Evolutionary conservation across 2,113 vertebrate species (phyloP), one percentile per base, ranked within the genome.

Genomic region (Podocnemis expansa): DNA sequence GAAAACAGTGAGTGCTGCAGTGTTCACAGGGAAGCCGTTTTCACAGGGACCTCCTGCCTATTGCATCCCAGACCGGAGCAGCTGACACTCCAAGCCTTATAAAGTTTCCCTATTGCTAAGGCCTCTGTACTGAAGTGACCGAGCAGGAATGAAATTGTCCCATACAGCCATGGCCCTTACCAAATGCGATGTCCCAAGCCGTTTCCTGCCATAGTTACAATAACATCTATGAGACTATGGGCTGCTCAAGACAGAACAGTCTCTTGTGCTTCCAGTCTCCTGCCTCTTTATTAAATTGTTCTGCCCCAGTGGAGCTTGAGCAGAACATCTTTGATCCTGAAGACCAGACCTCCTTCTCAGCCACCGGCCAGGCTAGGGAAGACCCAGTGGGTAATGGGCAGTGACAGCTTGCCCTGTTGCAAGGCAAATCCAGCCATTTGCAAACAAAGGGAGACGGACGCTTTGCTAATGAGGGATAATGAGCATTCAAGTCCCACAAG

Each of bases 211-310:
- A 22, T 43, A 29, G 76, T 10, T 38, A 22, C 56, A 31, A 3
- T 45, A 31, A 13, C 17, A 3, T 49, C 5, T 31, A 14, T 9
- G 43, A 38, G 29, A 19, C 49, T 31, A 54, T n/a, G 87, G 79
- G 58, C 79, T 45, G 52, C 38, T 14, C 49, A 82, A 78, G 79
- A 73, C 79, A 9, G 11, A 29, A 43, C 38, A 25, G 10, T 6
- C 63, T 43, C 80, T 21, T 11, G 5, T n/a, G 19, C 67, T 67
- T 43, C 67, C 24, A 3, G 14, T 21, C 16, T 75, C 78, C 41
- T 45, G n/a, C 85, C 89, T 82, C 70, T 87, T 96, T 93, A 97
- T 97, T 97, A 97, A 97, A 97, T 97, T 96, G 49, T 97, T 97
- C 97, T 82, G 85, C 95, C 94, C 89, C 47, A 43, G n/a, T 93